Evolutionary conservation across 2,113 vertebrate species (phyloP).

Genomic region (Pteruthius melanotis): DNA sequence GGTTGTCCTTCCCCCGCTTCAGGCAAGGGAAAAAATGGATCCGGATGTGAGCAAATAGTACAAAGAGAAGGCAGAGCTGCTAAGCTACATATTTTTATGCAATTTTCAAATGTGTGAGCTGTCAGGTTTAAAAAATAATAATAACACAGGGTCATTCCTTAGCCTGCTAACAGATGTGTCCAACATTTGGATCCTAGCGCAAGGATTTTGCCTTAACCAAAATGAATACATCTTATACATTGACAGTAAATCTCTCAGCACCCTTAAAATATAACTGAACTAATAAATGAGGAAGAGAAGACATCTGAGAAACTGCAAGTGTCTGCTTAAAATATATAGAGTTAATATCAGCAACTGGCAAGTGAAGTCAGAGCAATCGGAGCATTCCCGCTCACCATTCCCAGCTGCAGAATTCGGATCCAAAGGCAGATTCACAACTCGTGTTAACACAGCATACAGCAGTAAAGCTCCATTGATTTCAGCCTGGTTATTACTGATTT

Average conservation of each 20-base stretch:
- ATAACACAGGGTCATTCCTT: conserved; percentile 38
- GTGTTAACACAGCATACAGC: neutral
- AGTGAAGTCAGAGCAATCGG: conserved; percentile 25
- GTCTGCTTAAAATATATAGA: conserved; percentile 53
- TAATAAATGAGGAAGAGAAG: conserved; percentile 62
- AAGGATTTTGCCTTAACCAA: conserved; percentile 42
- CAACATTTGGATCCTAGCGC: conserved; percentile 43
- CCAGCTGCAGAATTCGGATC: neutral
- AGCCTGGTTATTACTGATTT: conserved; percentile 17
- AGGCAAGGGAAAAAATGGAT: conserved; percentile 32
- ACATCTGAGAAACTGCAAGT: conserved; percentile 65
- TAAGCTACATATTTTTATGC: conserved; percentile 18
- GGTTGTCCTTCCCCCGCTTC: neutral
- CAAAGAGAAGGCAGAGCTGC: conserved; percentile 21
- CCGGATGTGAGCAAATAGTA: conserved; percentile 26
- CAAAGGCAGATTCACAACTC: neutral
- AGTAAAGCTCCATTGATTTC: conserved; percentile 25
- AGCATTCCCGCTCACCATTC: conserved; percentile 8
- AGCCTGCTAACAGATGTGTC: conserved; percentile 66
- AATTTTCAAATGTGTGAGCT: conserved; percentile 59
- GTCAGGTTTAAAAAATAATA: conserved; percentile 53
- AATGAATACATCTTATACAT: conserved; percentile 61
- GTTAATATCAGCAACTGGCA: conserved; percentile 49
- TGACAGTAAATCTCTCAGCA: conserved; percentile 71
- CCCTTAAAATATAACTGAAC: conserved; percentile 65